Conservation (phyloP, 2,888 invertebrate genomes). For the Subacronicta megacephala region DNA sequence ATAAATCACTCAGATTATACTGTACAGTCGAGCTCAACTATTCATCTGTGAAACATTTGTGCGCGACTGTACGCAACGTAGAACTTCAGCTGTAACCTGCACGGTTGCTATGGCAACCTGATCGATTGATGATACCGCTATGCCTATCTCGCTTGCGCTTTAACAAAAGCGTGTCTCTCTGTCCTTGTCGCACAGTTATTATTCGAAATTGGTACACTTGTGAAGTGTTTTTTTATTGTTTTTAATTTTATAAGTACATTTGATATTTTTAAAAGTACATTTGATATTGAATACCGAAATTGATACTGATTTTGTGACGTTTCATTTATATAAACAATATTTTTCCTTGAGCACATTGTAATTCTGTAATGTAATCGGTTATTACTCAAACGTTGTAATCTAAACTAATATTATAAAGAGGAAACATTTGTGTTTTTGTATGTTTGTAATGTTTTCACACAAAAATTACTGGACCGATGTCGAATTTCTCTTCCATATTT, state of each 20-base stretch:
- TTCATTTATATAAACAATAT: neutral
- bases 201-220: constrained; percentile 55
- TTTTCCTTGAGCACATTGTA: no score
- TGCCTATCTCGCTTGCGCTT: constrained; percentile 53
- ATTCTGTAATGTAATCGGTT: no score
- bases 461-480: no score
- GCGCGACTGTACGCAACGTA: constrained; percentile 3
- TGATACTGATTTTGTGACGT: neutral
- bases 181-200: constrained; percentile 58
- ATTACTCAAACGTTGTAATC: no score
- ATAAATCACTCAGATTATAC: constrained; percentile 36
- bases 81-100: constrained; percentile 53
- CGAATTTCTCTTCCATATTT: no score
- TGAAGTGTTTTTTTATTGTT: constrained; percentile 51
- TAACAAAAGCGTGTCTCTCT: constrained; percentile 15
- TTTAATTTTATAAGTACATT: constrained; percentile 25
- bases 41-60: constrained; percentile 22
- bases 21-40: constrained; percentile 16
- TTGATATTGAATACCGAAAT: constrained; percentile 10
- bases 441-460: no score
- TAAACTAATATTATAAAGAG: no score
- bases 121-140: constrained; percentile 77
- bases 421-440: no score
- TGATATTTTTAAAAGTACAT: constrained; percentile 17
- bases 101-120: constrained; percentile 74